Conservation (phyloP, 2,888 invertebrate genomes). For the Trachelus troglodyta region DNA sequence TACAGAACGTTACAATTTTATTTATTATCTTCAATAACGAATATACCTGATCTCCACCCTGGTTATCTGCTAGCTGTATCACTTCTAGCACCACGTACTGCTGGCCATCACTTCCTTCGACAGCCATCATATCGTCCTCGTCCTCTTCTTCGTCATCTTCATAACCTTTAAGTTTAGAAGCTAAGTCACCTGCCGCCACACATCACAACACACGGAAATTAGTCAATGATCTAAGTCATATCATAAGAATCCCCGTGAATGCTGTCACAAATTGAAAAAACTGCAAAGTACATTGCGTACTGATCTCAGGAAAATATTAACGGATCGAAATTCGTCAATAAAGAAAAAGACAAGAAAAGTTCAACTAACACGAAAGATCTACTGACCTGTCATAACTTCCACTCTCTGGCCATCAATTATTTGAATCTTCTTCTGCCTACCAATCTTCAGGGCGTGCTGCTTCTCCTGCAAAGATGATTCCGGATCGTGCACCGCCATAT, state of each 20-base stretch:
- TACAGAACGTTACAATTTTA: neutral
- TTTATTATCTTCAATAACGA: neutral
- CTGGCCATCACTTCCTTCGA: constrained; percentile 80
- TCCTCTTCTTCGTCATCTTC: constrained; percentile 66
- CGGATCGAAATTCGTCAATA: neutral
- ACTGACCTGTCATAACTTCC: constrained; percentile 63
- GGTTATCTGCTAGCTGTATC: constrained; percentile 79
- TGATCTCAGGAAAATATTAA: neutral
- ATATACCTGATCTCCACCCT: constrained; percentile 72
- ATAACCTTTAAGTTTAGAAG: constrained; percentile 65
- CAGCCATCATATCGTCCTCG: constrained; percentile 74
- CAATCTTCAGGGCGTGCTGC: constrained; percentile 80
- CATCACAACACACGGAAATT: constrained; percentile 50
- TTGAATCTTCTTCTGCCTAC: constrained; percentile 82
- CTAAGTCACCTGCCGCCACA: constrained; percentile 53
- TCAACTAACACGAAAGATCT: neutral
- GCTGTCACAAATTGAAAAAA: neutral
- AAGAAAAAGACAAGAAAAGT: neutral
- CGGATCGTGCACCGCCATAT: constrained; percentile 92
- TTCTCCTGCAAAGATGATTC: constrained; percentile 81
- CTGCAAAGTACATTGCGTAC: neutral
- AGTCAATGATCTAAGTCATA: constrained; percentile 63
- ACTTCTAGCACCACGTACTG: constrained; percentile 93
- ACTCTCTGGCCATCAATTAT: constrained; percentile 70
- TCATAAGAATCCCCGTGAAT: constrained; percentile 50